A percentile compares a stretch with the other conserved stretches of the same genome.
Evolutionary conservation across 53 echinoderm and acorn worm species (phyloP).

Genomic region (Echinometra lucunter): DNA sequence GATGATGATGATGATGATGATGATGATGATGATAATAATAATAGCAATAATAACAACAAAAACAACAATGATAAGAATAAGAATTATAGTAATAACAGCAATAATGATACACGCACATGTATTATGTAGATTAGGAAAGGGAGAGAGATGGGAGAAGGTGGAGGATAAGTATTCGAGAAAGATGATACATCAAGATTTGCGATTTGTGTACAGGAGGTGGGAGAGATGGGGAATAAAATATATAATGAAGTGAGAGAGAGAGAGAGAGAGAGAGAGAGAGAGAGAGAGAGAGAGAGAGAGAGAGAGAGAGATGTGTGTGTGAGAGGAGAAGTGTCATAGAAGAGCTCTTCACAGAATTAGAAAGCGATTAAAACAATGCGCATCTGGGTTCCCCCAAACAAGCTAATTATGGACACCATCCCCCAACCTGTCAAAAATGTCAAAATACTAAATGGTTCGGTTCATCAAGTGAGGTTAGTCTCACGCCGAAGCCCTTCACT

Average conservation of each 20-base stretch:
- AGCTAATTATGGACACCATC: conserved; percentile 37
- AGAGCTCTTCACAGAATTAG: conserved; percentile 7
- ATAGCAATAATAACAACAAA: too few relatives aligned
- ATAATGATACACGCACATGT: too few relatives aligned
- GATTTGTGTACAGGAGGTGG: neutral
- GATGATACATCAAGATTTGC: neutral
- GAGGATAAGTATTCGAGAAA: neutral
- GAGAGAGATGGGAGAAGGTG: neutral
- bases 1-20: too few relatives aligned
- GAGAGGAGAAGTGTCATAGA: neutral
- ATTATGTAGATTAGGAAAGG: neutral
- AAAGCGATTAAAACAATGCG: conserved; percentile 36
- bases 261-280: too few relatives aligned
- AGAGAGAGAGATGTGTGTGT: neutral
- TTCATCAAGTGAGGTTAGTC: conserved; percentile 37
- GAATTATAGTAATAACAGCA: too few relatives aligned
- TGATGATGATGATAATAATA: too few relatives aligned
- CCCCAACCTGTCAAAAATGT: conserved; percentile 57
- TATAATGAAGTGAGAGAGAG: neutral
- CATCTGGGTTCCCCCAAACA: conserved; percentile 54
- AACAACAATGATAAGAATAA: too few relatives aligned
- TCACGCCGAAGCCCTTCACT: neutral
- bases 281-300: neutral
- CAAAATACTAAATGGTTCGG: conserved; percentile 28
- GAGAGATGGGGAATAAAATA: neutral